Evolutionary conservation across 2,113 vertebrate genomes (phyloP).

Genomic region (Chloropsis cyanopogon): DNA sequence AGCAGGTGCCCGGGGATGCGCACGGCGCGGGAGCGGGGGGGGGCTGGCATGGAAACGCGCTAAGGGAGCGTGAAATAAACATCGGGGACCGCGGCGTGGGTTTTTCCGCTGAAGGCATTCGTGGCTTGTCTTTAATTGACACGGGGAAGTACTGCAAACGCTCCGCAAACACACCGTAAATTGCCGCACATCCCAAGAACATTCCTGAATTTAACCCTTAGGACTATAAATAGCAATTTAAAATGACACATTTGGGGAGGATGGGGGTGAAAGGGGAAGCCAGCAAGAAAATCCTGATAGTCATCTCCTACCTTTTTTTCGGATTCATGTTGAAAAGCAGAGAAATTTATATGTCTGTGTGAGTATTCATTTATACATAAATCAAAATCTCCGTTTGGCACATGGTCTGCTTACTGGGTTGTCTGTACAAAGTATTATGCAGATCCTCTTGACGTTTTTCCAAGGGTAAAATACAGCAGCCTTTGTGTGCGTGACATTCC

Average conservation of each 20-base stretch:
- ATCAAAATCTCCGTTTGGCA: background rate
- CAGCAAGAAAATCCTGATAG: background rate
- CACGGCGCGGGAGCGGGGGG: background rate
- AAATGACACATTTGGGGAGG: background rate
- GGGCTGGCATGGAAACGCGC: background rate
- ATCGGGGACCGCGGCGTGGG: background rate
- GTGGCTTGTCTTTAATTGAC: background rate
- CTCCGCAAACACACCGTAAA: background rate
- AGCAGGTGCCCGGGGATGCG: constrained; percentile 41
- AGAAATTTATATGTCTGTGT: background rate
- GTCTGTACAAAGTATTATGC: background rate
- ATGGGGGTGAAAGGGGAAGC: background rate
- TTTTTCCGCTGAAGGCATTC: background rate
- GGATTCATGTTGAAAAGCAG: background rate
- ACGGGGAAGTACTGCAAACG: background rate
- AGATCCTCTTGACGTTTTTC: constrained; percentile 18
- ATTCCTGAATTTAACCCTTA: constrained; percentile 4
- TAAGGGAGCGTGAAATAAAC: background rate
- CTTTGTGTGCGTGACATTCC: background rate
- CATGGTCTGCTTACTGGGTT: background rate
- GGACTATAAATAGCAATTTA: background rate
- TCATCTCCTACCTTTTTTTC: background rate
- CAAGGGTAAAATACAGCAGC: background rate
- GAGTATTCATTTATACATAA: background rate
- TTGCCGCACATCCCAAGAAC: background rate